Evolutionary conservation across 2,888 invertebrate genomes (phyloP).

Genomic region (Agrochola litura): DNA sequence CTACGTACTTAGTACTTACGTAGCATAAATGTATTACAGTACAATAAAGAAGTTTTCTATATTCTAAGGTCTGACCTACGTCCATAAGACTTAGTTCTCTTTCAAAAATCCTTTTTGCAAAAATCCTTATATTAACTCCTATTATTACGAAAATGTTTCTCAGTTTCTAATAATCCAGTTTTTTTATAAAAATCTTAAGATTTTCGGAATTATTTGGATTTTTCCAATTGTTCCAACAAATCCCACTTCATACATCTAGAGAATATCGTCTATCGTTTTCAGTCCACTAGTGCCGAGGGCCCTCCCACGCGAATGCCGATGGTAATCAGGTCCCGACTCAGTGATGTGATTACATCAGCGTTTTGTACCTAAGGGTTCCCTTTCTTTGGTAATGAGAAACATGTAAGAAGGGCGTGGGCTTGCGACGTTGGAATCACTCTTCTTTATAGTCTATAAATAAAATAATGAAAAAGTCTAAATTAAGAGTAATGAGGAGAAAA

Average conservation of each 20-base stretch:
- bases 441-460: constrained; percentile 1
- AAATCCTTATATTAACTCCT: too few species aligned
- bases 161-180: background rate
- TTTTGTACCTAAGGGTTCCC: constrained; percentile 18
- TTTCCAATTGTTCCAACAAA: too few species aligned
- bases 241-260: constrained; percentile 4
- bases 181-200: background rate
- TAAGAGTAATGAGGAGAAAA: background rate
- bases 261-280: constrained; percentile 17
- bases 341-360: constrained; percentile 59
- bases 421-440: background rate
- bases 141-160: background rate
- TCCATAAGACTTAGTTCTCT: background rate
- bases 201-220: too few species aligned
- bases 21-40: background rate
- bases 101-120: background rate
- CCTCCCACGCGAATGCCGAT: constrained; percentile 47
- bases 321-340: constrained; percentile 42
- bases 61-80: background rate
- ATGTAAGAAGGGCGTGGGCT: background rate
- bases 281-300: constrained; percentile 39
- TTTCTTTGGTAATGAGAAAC: constrained; percentile 7
- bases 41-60: background rate
- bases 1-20: too few species aligned
- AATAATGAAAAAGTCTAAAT: background rate